Conservation (phyloP, 2,888 invertebrate species). For the Eubasilissa splendida region DNA sequence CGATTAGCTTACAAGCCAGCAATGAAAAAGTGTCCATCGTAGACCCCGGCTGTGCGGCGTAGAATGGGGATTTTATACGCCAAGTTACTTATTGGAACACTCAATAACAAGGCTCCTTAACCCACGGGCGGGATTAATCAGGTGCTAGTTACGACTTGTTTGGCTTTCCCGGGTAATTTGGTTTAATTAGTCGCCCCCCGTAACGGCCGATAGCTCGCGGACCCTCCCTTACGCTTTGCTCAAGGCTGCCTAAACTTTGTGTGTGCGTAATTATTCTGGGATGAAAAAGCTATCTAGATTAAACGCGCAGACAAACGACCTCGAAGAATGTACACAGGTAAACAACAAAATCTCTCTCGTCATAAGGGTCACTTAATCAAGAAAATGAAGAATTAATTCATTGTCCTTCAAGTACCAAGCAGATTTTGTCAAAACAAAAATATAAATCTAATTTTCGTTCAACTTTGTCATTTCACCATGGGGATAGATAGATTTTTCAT, state of each 20-base stretch:
- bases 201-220: constrained; percentile 16
- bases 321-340: too few species aligned
- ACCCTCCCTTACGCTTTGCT: not conserved
- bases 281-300: too few species aligned
- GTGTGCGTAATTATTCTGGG: too few species aligned
- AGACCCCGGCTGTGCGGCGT: constrained; percentile 1
- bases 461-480: too few species aligned
- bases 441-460: too few species aligned
- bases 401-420: too few species aligned
- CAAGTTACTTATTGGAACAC: constrained; percentile 49
- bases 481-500: too few species aligned
- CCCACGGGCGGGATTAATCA: constrained; percentile 52
- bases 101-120: constrained; percentile 45
- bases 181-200: constrained; percentile 54
- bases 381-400: too few species aligned
- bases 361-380: too few species aligned
- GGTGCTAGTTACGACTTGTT: constrained; percentile 56
- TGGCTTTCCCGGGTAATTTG: constrained; percentile 54
- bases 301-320: too few species aligned
- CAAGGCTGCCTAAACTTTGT: not conserved
- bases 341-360: too few species aligned
- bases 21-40: constrained; percentile 12
- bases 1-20: not conserved
- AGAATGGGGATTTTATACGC: constrained; percentile 30
- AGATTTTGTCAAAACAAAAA: too few species aligned